phyloP scores from a whole-genome alignment of 2,113 vertebrate genomes.

The Spea multiplicata region DNA sequence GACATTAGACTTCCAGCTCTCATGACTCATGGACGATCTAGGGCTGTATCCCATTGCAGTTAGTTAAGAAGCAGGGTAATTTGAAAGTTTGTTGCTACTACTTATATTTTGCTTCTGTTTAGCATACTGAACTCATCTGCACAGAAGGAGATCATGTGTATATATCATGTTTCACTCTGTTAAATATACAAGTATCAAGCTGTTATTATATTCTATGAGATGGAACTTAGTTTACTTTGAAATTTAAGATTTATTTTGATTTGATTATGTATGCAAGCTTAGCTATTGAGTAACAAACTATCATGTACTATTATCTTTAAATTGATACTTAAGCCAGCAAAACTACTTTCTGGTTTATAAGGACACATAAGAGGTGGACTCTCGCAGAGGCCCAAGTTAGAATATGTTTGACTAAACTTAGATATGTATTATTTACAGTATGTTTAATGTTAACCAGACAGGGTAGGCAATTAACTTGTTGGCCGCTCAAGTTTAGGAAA shows the following conservation, averaged over 20 bases:
- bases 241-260: not conserved
- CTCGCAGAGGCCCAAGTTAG: too few relatives aligned
- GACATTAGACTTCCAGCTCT: too few relatives aligned
- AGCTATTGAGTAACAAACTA: not conserved
- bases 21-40: too few relatives aligned
- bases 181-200: constrained; percentile 1
- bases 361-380: too few relatives aligned
- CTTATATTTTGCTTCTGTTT: not conserved
- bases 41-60: too few relatives aligned
- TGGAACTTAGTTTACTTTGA: not conserved
- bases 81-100: not conserved
- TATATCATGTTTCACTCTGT: not conserved
- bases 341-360: not conserved
- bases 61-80: not conserved
- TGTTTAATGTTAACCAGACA: too few relatives aligned
- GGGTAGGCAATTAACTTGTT: too few relatives aligned
- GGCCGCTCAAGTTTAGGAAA: too few relatives aligned
- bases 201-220: constrained; percentile 1
- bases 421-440: too few relatives aligned
- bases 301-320: not conserved
- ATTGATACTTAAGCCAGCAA: not conserved
- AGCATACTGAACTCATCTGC: not conserved
- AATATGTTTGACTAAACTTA: too few relatives aligned
- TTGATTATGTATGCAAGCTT: not conserved
- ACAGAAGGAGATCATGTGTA: not conserved